Evolutionary conservation across 2,888 invertebrate genomes (phyloP).

Genomic region (Adela reaumurella): DNA sequence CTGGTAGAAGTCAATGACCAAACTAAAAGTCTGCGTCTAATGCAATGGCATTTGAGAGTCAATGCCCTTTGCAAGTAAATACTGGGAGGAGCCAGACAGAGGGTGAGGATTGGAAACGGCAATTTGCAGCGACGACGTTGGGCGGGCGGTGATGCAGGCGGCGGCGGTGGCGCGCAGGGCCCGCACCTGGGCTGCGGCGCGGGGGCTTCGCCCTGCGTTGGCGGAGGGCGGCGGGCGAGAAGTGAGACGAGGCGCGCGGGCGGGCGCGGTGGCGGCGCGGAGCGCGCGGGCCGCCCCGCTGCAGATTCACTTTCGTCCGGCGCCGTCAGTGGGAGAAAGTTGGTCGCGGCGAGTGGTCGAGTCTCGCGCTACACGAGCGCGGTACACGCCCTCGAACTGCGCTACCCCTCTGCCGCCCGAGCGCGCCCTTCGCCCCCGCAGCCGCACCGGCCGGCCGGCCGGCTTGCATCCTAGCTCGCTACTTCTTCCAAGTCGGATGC

Average conservation of each 20-base stretch:
- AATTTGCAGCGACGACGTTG: conserved; percentile 7
- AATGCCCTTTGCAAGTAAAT: no score
- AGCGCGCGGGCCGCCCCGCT: conserved; percentile 20
- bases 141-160: conserved; percentile 2
- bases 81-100: no score
- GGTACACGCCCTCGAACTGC: conserved; percentile 27
- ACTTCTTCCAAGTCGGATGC: neutral
- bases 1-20: no score
- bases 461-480: neutral
- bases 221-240: conserved; percentile 13
- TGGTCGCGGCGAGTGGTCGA: conserved; percentile 53
- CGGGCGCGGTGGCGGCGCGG: conserved; percentile 25
- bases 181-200: conserved; percentile 17
- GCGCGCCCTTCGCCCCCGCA: no score
- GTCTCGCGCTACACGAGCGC: conserved; percentile 30
- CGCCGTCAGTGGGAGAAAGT: conserved; percentile 52
- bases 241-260: conserved; percentile 26
- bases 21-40: no score
- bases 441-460: no score
- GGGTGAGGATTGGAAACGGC: neutral
- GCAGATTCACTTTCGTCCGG: conserved; percentile 23
- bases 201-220: conserved; percentile 14
- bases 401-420: conserved; percentile 6
- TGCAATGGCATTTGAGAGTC: no score
- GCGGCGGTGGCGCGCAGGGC: conserved; percentile 10